Base-by-base conservation (phyloP, 2,797 vertebrate genomes). In the Gallinago nigripennis region DNA sequence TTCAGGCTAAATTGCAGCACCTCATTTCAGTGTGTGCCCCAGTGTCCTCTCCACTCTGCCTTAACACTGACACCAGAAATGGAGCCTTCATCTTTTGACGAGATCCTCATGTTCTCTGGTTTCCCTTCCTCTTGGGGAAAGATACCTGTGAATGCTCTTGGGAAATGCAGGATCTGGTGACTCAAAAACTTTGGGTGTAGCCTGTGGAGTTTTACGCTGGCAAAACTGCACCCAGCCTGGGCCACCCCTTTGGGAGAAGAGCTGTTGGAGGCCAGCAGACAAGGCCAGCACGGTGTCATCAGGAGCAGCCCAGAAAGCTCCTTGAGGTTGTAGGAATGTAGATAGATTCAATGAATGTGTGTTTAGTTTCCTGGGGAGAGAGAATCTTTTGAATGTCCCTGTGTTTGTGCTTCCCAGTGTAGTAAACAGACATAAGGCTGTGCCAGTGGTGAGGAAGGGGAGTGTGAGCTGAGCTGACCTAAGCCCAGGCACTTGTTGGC, bases 401-500 rank as follows among this genome's bases (percentile, higher is more conserved):
- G 6, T 66, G 43, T 41, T 33, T 28, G 54, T 65, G n/a, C 69
- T 81, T 86, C 17, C 50, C 41, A 28, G 39, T 8, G 35, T 17
- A 21, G 58, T 25, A 17, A 64, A 35, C 30, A 66, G 60, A 31
- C 1, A 0, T 3, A 17, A 33, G 83, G 60, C 79, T 77, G 30
- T 56, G 60, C 46, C 56, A 46, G 30, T 8, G 31, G n/a, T 6
- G 41, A 79, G 64, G 79, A 76, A 35, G 33, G 30, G 5, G 8
- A 50, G 21, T 24, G 53, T 27, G 9, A 7, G 39, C 58, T 33
- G 21, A 58, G 14, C 46, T 69, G 51, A 76, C 37, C 48, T 31
- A 20, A 88, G 63, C 1, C 0, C 7, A 50, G 48, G 31, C 58
- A 21, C 43, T 41, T 2, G 0, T 33, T 76, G 73, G 23, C 66